Evolutionary conservation across 2,113 vertebrate species (phyloP).

Genomic region (Podarcis muralis): DNA sequence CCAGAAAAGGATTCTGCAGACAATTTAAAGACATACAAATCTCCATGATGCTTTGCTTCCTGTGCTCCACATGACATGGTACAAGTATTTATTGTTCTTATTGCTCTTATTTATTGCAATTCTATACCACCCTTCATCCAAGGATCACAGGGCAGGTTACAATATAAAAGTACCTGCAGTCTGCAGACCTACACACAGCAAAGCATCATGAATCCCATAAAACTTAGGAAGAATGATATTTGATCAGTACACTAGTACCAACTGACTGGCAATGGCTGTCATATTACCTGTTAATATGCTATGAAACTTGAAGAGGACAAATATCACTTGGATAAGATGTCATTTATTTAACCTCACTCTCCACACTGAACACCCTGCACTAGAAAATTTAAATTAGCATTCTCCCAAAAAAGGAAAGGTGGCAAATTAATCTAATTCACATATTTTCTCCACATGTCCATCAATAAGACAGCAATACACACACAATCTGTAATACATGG

Average conservation of each 20-base stretch:
- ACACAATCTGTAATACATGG: background rate
- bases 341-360: background rate
- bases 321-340: background rate
- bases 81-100: background rate
- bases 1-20: background rate
- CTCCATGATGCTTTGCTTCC: background rate
- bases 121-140: too few relatives aligned
- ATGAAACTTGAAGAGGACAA: background rate
- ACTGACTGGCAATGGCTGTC: background rate
- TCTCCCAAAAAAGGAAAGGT: background rate
- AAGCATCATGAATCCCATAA: background rate
- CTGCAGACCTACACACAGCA: background rate
- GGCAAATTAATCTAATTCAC: background rate
- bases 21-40: background rate
- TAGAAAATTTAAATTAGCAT: constrained; percentile 18
- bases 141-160: too few relatives aligned
- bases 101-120: too few relatives aligned
- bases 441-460: background rate
- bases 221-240: background rate
- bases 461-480: background rate
- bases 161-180: too few relatives aligned
- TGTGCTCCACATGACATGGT: background rate
- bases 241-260: background rate
- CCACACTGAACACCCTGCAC: background rate
- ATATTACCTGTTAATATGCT: background rate